Conservation (phyloP, 1,140 invertebrate genomes). For the Octopus bimaculoides region DNA sequence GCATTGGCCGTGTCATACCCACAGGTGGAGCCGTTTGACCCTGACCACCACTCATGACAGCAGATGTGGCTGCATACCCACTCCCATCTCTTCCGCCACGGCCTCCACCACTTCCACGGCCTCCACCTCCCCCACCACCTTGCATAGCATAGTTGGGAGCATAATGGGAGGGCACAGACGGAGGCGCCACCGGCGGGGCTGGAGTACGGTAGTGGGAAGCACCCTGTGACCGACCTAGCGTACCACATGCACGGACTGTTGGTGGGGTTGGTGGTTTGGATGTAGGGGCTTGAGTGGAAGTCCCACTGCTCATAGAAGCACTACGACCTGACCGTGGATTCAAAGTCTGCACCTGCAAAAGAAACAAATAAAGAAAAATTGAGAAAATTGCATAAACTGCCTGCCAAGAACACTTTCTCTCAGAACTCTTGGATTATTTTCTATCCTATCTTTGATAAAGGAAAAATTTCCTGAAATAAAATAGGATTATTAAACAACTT, state of each 20-base stretch:
- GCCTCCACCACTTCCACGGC: slow-evolving; percentile 14
- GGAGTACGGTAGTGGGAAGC: slow-evolving; percentile 72
- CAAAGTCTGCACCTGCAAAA: slow-evolving; percentile 23
- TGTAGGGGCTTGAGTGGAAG: slow-evolving; percentile 77
- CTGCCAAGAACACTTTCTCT: neutral
- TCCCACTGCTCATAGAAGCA: slow-evolving; percentile 44
- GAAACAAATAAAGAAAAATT: neutral
- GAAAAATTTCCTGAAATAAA: too few species aligned
- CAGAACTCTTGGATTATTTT: neutral
- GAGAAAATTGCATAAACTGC: neutral
- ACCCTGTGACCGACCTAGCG: slow-evolving; percentile 26
- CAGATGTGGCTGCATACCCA: slow-evolving; percentile 14
- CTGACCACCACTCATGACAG: slow-evolving; percentile 47
- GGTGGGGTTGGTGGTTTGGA: slow-evolving; percentile 94
- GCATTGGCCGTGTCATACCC: slow-evolving; percentile 74
- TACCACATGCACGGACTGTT: slow-evolving; percentile 31
- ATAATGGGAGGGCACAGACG: slow-evolving; percentile 85
- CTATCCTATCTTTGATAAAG: too few species aligned
- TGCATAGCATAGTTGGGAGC: slow-evolving; percentile 89
- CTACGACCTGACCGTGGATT: slow-evolving; percentile 28
- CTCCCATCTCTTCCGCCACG: slow-evolving; percentile 17
- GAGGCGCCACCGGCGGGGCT: slow-evolving; percentile 88
- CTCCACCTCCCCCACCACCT: slow-evolving; percentile 12
- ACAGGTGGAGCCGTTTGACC: slow-evolving; percentile 52
- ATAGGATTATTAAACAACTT: too few species aligned